These are phyloP conservation scores for Circaetus gallicus DNA, from an alignment of 2,113 vertebrate genomes.

Conservation along the genomic window DNA sequence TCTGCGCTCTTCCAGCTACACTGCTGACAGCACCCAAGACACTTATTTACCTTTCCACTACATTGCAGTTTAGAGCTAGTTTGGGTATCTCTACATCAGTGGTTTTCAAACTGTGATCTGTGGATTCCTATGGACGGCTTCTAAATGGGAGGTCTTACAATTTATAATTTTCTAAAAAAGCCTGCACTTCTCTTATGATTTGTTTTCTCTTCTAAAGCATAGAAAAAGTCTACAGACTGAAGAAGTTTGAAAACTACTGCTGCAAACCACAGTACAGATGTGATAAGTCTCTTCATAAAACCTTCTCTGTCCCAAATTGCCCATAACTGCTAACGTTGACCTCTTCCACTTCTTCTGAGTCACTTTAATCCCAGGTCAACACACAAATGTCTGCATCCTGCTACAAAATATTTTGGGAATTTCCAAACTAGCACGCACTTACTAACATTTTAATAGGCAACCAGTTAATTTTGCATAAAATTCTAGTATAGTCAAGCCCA, in stretches of 20 bases:
- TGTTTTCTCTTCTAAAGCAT: background rate
- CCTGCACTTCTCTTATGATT: background rate
- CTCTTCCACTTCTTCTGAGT: background rate
- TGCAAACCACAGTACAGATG: background rate
- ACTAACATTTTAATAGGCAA: background rate
- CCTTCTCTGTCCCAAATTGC: background rate
- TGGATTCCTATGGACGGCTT: background rate
- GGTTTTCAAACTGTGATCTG: background rate
- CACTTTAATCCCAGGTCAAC: background rate
- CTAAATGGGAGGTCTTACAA: constrained; percentile 16
- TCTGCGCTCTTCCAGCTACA: background rate
- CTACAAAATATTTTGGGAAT: constrained; percentile 10
- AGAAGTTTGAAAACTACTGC: background rate
- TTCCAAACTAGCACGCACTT: constrained; percentile 1
- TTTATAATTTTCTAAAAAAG: background rate
- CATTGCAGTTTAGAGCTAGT: background rate
- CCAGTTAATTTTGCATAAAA: constrained; percentile 31
- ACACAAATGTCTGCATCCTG: background rate
- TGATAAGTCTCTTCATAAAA: background rate
- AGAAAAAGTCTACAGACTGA: background rate
- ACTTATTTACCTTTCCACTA: background rate
- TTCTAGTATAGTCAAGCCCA: constrained; percentile 23
- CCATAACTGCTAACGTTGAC: background rate
- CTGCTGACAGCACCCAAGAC: background rate
- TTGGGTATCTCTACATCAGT: constrained; percentile 29